These are phyloP conservation scores for Pristiophorus japonicus DNA, from an alignment of 2,113 vertebrate species.

Conservation along the genomic window DNA sequence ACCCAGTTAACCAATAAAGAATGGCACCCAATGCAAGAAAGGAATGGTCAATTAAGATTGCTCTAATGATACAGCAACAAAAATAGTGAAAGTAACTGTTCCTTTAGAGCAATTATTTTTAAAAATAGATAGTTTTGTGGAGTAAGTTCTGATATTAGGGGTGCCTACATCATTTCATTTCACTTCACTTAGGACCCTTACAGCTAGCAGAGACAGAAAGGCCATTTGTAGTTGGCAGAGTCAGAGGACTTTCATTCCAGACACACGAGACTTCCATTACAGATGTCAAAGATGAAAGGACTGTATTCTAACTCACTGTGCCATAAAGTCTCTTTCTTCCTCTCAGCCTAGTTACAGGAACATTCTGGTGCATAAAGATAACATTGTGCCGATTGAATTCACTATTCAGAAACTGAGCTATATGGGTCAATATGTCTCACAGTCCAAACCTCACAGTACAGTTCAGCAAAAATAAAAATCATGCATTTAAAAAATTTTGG, in stretches of 20 bases:
- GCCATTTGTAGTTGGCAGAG: background rate
- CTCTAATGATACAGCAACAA: background rate
- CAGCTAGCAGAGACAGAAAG: background rate
- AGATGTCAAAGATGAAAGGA: conserved; percentile 17
- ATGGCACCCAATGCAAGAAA: background rate
- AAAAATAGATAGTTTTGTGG: background rate
- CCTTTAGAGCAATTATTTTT: background rate
- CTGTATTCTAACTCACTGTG: background rate
- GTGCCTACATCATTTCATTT: background rate
- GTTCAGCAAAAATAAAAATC: background rate
- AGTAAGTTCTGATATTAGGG: background rate
- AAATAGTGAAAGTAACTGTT: background rate
- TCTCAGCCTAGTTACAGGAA: background rate
- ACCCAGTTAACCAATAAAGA: background rate
- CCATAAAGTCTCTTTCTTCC: background rate
- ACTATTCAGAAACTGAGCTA: background rate
- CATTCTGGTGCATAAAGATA: conserved; percentile 1
- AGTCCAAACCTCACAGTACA: background rate
- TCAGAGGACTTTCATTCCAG: background rate
- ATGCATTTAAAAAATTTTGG: background rate
- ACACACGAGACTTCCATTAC: background rate
- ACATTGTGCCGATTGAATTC: background rate
- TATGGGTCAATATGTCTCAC: background rate
- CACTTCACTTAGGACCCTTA: background rate
- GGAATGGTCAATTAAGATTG: background rate